A percentile compares a stretch with the other conserved stretches of the same genome.
Conservation (phyloP, 2,113 vertebrate genomes). For the Chrysemys picta region DNA sequence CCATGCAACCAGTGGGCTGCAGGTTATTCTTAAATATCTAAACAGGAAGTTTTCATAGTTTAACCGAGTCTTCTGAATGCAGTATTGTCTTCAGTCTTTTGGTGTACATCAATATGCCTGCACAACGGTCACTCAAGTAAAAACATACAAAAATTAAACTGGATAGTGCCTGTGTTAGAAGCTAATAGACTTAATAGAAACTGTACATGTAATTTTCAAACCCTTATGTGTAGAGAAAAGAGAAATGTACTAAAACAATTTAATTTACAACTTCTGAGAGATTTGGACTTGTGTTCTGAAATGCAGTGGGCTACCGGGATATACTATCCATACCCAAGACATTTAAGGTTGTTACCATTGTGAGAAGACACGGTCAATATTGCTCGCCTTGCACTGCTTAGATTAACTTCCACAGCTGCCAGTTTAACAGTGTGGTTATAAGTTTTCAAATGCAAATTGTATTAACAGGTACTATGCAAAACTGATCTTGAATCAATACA, state of each 20-base stretch:
- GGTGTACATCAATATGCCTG: neutral
- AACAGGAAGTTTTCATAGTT: conserved; percentile 51
- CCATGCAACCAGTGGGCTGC: neutral
- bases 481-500: neutral
- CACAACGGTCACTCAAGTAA: neutral
- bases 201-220: neutral
- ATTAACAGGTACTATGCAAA: neutral
- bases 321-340: neutral
- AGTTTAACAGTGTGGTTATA: neutral
- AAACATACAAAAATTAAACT: neutral
- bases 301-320: neutral
- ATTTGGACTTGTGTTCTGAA: neutral
- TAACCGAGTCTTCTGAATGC: neutral
- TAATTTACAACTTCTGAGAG: neutral
- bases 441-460: neutral
- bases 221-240: neutral
- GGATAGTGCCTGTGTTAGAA: neutral
- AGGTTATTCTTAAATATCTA: conserved; percentile 54
- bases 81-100: neutral
- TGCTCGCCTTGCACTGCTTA: neutral
- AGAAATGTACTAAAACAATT: neutral
- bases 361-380: neutral
- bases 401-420: neutral
- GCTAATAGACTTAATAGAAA: neutral
- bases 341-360: neutral